Conservation (phyloP, 2,113 vertebrate genomes). For the Gobius niger region DNA sequence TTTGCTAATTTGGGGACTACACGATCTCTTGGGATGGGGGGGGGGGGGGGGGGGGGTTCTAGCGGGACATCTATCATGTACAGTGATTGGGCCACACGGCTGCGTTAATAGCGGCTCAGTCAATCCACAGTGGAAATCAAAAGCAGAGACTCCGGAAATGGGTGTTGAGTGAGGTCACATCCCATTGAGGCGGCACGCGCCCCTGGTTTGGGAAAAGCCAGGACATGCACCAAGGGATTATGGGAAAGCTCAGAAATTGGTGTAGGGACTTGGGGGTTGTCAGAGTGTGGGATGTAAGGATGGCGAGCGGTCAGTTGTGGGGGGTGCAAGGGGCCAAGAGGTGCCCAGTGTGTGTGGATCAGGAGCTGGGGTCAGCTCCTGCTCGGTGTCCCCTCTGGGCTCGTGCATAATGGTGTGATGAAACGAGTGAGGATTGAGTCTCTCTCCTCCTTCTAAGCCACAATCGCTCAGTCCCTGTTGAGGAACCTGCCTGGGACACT, state of each 20-base stretch:
- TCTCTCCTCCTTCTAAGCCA: slow-evolving; percentile 67
- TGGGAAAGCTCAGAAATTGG: slow-evolving; percentile 49
- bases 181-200: slow-evolving; percentile 67
- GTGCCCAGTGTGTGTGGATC: slow-evolving; percentile 46
- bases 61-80: slow-evolving; percentile 44
- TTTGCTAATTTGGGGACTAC: slow-evolving; percentile 54
- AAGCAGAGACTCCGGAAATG: slow-evolving; percentile 74
- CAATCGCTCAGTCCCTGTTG: slow-evolving; percentile 68
- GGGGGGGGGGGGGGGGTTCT: slow-evolving; percentile 20
- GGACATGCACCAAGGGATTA: slow-evolving; percentile 72
- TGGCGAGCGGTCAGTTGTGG: slow-evolving; percentile 34
- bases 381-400: slow-evolving; percentile 55
- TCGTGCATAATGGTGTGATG: slow-evolving; percentile 61
- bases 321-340: slow-evolving; percentile 23
- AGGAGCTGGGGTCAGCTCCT: slow-evolving; percentile 60
- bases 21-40: slow-evolving; percentile 35
- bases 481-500: slow-evolving; percentile 70
- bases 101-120: slow-evolving; percentile 63
- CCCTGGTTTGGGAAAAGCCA: slow-evolving; percentile 71
- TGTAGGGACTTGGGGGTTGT: slow-evolving; percentile 22
- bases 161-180: slow-evolving; percentile 74
- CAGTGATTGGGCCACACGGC: slow-evolving; percentile 56
- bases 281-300: neutral
- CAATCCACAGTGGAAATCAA: slow-evolving; percentile 81
- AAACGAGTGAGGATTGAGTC: slow-evolving; percentile 68